phyloP scores from a whole-genome alignment of 2,888 invertebrate species.

The Scaptomyza cyrtandrae region DNA sequence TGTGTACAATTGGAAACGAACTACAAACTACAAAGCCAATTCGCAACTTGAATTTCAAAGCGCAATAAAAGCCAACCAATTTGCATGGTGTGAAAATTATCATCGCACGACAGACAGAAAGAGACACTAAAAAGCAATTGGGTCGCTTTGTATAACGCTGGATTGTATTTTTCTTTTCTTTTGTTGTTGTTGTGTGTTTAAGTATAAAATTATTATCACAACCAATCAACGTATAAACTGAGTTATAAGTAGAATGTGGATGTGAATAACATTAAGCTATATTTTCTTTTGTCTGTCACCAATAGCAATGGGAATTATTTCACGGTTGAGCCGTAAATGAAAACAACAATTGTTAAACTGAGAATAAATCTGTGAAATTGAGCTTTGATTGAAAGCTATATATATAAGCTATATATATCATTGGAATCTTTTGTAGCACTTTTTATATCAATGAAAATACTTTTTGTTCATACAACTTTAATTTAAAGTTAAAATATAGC shows the following conservation, averaged over 20 bases:
- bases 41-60: constrained; percentile 44
- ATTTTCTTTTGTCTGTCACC: neutral
- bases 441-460: too few relatives aligned
- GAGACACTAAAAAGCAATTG: constrained; percentile 42
- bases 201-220: constrained; percentile 13
- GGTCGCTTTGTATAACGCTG: constrained; percentile 39
- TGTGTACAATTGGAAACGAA: constrained; percentile 62
- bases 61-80: constrained; percentile 67
- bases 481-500: too few relatives aligned
- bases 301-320: neutral
- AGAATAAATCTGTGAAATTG: neutral
- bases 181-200: neutral
- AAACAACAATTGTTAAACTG: constrained; percentile 8
- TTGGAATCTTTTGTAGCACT: too few relatives aligned
- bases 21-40: constrained; percentile 41
- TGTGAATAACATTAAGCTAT: neutral
- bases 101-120: constrained; percentile 52
- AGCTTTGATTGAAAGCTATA: too few relatives aligned
- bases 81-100: constrained; percentile 75
- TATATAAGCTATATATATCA: too few relatives aligned
- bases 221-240: constrained; percentile 2
- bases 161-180: neutral
- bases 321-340: neutral
- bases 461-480: too few relatives aligned
- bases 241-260: constrained; percentile 6